phyloP scores from a whole-genome alignment of 2,113 vertebrate genomes.

The Osmerus eperlanus region DNA sequence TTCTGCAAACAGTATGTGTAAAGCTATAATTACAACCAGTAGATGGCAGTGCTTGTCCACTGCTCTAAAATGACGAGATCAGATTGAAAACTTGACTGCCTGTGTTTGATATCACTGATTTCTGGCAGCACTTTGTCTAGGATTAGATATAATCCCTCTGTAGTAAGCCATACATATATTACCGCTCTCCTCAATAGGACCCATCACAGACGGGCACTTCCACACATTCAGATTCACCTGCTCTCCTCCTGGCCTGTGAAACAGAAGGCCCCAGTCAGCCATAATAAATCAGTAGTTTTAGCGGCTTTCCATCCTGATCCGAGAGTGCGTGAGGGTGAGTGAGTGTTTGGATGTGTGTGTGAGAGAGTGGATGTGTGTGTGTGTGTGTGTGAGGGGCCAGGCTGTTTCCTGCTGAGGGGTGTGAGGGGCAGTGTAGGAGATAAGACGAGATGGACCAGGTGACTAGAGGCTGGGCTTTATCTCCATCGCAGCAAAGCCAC shows the following conservation, averaged over 20 bases:
- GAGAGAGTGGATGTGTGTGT: slow-evolving; percentile 30
- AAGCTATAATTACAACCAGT: slow-evolving; percentile 31
- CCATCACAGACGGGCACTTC: not conserved
- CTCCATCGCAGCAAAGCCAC: slow-evolving; percentile 36
- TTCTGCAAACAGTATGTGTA: slow-evolving; percentile 14
- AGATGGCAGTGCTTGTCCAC: slow-evolving; percentile 38
- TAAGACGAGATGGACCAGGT: slow-evolving; percentile 6
- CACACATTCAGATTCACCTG: slow-evolving; percentile 44
- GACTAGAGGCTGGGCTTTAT: slow-evolving; percentile 3
- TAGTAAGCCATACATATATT: slow-evolving; percentile 37
- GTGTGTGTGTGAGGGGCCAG: not conserved
- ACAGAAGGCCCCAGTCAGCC: slow-evolving; percentile 19
- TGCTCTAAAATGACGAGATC: not conserved
- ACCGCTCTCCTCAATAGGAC: not conserved
- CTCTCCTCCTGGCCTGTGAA: slow-evolving; percentile 15
- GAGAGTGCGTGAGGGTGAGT: slow-evolving; percentile 17
- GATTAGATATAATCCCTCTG: slow-evolving; percentile 48
- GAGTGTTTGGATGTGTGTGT: slow-evolving; percentile 23
- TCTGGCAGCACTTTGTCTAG: slow-evolving; percentile 23
- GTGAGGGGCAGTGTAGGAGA: not conserved
- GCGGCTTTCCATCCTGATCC: slow-evolving; percentile 30
- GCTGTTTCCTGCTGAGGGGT: too few species aligned
- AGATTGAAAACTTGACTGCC: not conserved
- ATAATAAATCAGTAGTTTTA: slow-evolving; percentile 22
- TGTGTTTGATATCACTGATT: not conserved